Evolutionary conservation across 2,888 invertebrate genomes (phyloP), one percentile per base, ranked within the genome.

Genomic region (Crossocerus cetratus): DNA sequence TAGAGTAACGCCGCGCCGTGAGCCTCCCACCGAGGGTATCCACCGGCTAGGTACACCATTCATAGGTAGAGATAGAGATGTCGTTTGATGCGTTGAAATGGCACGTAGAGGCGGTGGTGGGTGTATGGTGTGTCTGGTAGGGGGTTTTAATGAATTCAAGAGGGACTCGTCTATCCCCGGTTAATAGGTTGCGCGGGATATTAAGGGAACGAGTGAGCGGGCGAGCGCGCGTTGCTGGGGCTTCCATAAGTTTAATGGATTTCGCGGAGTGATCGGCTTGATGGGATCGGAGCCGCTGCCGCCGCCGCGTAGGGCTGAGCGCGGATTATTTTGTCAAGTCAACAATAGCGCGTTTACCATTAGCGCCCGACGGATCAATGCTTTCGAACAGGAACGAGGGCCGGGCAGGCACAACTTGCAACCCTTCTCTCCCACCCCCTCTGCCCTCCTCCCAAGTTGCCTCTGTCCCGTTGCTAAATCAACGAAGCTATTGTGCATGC

Each of bases 241-340:
- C 49, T 14, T 18, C 21, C 55, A 55, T 70, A 70, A 74, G 57
- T 74, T 65, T 53, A 61, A 11, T 59, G 43, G 20, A 60, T 58
- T 71, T 44, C 21, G 22, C 32, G 23, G 18, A 72, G 53, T 42
- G 54, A 55, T 42, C 8, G 53, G 23, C 22, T 60, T 65, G 54
- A 59, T 16, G 20, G 49, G 23, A 56, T 56, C 20, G 53, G 66
- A 59, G 59, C 49, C 61, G 65, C 43, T 43, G 5, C 13, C 43
- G 43, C 4, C 49, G 16, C 49, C 0, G 49, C 5, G 49, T n/a
- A 49, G 49, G 32, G 32, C 32, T 49, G 14, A 16, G n/a, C 49
- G 49, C 49, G 57, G 60, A 58, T 70, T 76, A 77, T 77, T 76
- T 72, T 68, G 70, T 68, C 63, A 72, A 76, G 63, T 68, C 72